Base-by-base conservation (phyloP, 2,888 invertebrate species). In the Agrypnus murinus region DNA sequence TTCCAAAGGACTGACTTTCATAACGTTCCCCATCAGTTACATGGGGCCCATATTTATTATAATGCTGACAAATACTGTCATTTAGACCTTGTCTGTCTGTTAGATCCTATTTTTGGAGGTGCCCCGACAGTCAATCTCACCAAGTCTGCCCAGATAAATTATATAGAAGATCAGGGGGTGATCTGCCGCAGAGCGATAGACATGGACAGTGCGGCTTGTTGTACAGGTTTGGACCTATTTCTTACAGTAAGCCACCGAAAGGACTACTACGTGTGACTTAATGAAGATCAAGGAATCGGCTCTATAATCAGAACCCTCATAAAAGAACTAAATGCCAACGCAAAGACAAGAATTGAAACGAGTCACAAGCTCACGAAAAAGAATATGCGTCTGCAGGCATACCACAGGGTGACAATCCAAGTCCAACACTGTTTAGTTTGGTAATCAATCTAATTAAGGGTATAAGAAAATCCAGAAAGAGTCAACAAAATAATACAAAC, bases 251-350 rank as follows among this genome's bases (percentile, higher is more conserved):
- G 12, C 40, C 14, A 14, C 14, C 12, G 40, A 43, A 14, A 43
- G 40, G n/a, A n/a, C 40, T n/a, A 43, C 14, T 43, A 43, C n/a
- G n/a, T 43, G 40, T 43, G 40, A 43, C 40, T n/a, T 43, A 43
- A 43, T 43, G 14, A 43, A 43, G 40, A 43, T 43, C 40, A 43
- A 43, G 40, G 14, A 43, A 14, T 43, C 7, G 40, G 7, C 14
- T 14, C 14, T 43, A 43, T 14, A 43, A 43, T 14, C n/a, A 43
- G n/a, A 43, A 43, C 12, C 40, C 40, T 7, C 40, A 43, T n/a
- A 2, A 43, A 43, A 43, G 40, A 43, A 43, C 40, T 43, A 14
- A 43, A 43, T n/a, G 14, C 14, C n/a, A 43, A 43, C 9, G 14
- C 40, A 38, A 38, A 38, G 38, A 43, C 12, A 43, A 43, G 40